Percentiles rank a stretch among this genome's conserved stretches.
phyloP scores from a whole-genome alignment of 2,113 vertebrate species.

The Rhipidura dahli region DNA sequence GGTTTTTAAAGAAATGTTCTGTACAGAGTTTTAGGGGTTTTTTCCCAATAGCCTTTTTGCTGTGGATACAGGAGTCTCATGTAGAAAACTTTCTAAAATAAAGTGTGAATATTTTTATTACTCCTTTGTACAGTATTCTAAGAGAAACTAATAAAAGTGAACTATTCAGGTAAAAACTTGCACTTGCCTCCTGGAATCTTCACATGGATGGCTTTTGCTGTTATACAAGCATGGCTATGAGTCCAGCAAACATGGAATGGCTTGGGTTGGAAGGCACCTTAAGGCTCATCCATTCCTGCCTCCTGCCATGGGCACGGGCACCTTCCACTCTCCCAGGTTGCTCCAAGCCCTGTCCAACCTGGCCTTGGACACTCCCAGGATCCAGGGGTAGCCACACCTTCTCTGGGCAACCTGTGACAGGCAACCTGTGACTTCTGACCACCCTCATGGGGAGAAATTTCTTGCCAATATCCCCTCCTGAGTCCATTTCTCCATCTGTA shows the following conservation, averaged over 20 bases:
- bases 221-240: background rate
- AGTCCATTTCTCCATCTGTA: too few relatives aligned
- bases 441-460: too few relatives aligned
- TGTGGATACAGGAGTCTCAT: slow-evolving; percentile 61
- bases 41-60: slow-evolving; percentile 4
- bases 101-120: slow-evolving; percentile 83
- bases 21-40: background rate
- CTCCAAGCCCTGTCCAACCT: background rate
- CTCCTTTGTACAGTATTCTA: slow-evolving; percentile 80
- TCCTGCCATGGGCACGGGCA: background rate
- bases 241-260: background rate
- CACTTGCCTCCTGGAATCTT: background rate
- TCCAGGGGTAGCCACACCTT: background rate
- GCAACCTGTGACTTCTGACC: too few relatives aligned
- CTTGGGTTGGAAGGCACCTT: background rate
- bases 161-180: slow-evolving; percentile 37
- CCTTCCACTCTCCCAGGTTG: background rate
- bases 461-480: too few relatives aligned
- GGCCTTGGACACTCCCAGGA: background rate
- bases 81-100: slow-evolving; percentile 76
- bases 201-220: background rate
- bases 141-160: slow-evolving; percentile 75
- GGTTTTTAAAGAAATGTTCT: slow-evolving; percentile 20
- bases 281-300: background rate
- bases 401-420: background rate